Base-by-base conservation (phyloP, 1,140 invertebrate genomes). In the Octopus sinensis region DNA sequence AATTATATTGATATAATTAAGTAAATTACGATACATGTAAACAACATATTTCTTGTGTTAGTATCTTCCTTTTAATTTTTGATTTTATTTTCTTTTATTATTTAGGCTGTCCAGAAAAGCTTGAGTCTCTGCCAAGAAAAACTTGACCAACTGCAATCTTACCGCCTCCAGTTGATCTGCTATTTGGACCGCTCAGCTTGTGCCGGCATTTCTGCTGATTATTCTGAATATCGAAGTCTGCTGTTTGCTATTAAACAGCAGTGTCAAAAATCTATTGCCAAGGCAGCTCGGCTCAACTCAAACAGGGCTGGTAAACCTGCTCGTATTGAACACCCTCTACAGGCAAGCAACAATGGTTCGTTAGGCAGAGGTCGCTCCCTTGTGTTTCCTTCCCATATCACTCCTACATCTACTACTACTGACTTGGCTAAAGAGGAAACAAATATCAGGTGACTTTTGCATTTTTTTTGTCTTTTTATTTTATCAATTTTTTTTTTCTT, bases 231-330 rank as follows among this genome's bases (percentile, higher is more conserved):
- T 95, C 91, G 94, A 94, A 93, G 93, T 78, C 95, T 96, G 90
- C 92, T 97, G 52, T 93, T 94, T 83, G 92, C 92, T 43, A 90
- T 96, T 30, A 95, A 96, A 89, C 93, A 94, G 82, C 94, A 94
- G n/a, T 96, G 95, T 85, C 92, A 94, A 4, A 73, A 73, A 73
- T 73, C 17, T 23, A 12, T 73, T 6, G 30, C 68, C 68, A 73
- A 73, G 30, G 13, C 68, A 6, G 68, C 68, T 13, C 68, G 68
- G 6, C 68, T 73, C 9, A 7, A 17, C 13, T 6, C 13, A 23
- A 73, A 7, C 53, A 43, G 53, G 12, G 30, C 53, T 43, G 23
- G 10, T 17, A 56, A 56, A 54, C 6, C 53, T 7, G 17, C 43
- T 4, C 6, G 13, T 77, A 13, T 13, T 6, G 43, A 23, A 51